Evolutionary conservation across 1,140 invertebrate genomes (phyloP), one percentile per base, ranked within the genome.

Genomic region (Euglossa dilemma): DNA sequence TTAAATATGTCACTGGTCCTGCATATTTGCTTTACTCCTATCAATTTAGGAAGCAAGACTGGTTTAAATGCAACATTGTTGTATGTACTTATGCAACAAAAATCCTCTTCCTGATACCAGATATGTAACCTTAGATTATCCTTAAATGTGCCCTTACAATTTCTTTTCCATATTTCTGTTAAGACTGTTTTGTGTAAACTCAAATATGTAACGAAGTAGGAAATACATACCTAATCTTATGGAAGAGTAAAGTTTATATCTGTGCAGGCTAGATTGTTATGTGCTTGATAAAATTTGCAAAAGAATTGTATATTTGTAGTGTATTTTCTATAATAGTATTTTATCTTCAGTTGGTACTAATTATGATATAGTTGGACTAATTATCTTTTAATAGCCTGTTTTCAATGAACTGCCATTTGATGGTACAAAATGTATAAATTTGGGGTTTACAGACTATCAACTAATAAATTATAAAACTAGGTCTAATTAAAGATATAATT

Each of bases 371-470:
- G 20, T 80, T n/a, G 71, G 54, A 63, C n/a, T 70, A 72, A 63
- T 81, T 75, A 64, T 63, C 25, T 66, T 80, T 59, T 45, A 67
- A 67, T 52, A 81, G 28, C 36, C 45, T 71, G 61, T 52, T 84
- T 74, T 81, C 57, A n/a, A 75, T 74, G 56, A 87, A 90, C 87
- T 91, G 90, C 87, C 87, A 89, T 85, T 86, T 87, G 66, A 64
- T 47, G 87, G 80, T 88, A 88, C 52, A 76, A 78, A 85, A 80
- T 90, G 90, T 87, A 90, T 84, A 90, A 92, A 90, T 88, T 61
- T n/a, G 66, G 43, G 90, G 87, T 91, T 89, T 87, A 85, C 93
- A 93, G 93, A 93, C 92, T 93, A 94, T 94, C 92, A 93, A 94
- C 92, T 94, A 94, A 94, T 91, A 89, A 89, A 88, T 83, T 83